Conservation (phyloP, 2,797 vertebrate genomes). For the Merluccius polli region DNA sequence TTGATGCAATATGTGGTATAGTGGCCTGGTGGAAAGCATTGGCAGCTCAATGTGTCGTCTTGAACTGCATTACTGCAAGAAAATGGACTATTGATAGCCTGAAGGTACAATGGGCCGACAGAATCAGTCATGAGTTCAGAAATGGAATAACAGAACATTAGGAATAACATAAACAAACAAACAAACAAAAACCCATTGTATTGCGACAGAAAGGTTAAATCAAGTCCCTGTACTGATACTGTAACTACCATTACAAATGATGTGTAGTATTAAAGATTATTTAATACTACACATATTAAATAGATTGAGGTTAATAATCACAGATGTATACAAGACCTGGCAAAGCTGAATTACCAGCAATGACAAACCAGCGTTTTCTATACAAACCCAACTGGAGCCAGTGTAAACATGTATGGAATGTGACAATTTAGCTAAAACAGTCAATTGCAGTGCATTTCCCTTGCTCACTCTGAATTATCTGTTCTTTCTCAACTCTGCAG, state of each 20-base stretch:
- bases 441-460: not conserved
- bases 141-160: conserved; percentile 5
- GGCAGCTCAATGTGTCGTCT: conserved; percentile 15
- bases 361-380: not conserved
- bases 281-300: no score
- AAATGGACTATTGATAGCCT: conserved; percentile 40
- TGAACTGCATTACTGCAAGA: conserved; percentile 23
- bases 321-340: not conserved
- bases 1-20: conserved; percentile 24
- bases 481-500: not conserved
- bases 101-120: conserved; percentile 17
- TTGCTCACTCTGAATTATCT: not conserved
- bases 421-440: not conserved
- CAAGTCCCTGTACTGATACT: not conserved
- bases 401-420: not conserved
- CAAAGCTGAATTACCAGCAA: not conserved
- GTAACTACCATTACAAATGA: not conserved
- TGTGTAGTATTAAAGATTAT: not conserved
- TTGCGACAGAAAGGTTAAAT: not conserved
- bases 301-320: not conserved
- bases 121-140: conserved; percentile 1
- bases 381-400: not conserved
- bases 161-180: not conserved
- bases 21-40: conserved; percentile 15
- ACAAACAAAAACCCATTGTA: conserved; percentile 4